Evolutionary conservation across 1,140 invertebrate species (phyloP), one percentile per base, ranked within the genome.

Genomic region (Drosophila bocqueti): DNA sequence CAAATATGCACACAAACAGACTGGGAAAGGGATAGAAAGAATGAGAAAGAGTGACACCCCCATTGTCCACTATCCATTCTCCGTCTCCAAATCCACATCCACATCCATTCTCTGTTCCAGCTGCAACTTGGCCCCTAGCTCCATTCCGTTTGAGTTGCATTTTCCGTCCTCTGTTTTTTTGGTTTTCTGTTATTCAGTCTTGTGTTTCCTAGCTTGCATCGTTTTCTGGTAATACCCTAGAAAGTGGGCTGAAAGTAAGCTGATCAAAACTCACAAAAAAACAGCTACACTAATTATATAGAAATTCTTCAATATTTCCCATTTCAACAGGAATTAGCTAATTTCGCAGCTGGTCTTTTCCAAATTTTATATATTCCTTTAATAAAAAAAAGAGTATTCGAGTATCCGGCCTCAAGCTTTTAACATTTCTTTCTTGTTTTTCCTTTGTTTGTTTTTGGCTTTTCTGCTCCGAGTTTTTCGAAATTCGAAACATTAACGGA

Each of bases 401-500:
- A 26, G 3, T 7, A 11, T 42, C 24, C 60, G 29, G 16, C 16
- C 16, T 24, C 4, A 38, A 21, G 26, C 3, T 13, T 2, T 15
- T 4, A 47, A 46, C 72, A 9, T 67, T 79, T 71, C 52, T 76
- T 69, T 59, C 47, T 63, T 67, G 40, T 71, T 52, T 75, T 61
- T 46, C 49, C 72, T 77, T 61, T 63, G 42, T 57, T 76, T 76
- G 42, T 62, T 58, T 83, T 83, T 76, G 58, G 72, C 47, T 89
- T 89, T 87, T 83, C 80, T 72, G 76, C 61, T 54, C 72, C 50
- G 60, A 77, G 67, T 81, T 89, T 89, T 83, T 89, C 73, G 81
- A 87, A 89, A 87, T 83, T 83, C 57, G 81, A 89, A 87, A 89
- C 84, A 87, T 81, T 89, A 81, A 81, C 84, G 84, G 81, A 89